Evolutionary conservation across 2,888 invertebrate species (phyloP), one percentile per base, ranked within the genome.

Genomic region (Ophioninae sp.): DNA sequence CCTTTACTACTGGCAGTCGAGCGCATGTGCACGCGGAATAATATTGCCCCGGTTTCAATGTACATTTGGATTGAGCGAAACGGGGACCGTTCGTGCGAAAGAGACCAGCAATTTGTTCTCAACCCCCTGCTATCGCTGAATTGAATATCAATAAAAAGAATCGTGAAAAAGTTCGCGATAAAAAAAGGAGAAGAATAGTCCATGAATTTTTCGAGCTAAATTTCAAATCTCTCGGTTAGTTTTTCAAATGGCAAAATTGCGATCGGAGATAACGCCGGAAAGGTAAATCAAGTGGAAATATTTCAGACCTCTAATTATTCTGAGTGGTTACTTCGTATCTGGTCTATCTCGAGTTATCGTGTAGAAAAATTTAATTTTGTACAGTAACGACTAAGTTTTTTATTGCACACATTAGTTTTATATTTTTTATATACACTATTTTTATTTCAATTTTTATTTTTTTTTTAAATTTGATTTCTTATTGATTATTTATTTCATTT

Each of bases 1-100:
- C 79, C 71, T 71, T 83, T 73, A 73, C 83, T 72, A 79, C 79
- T 73, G 79, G 65, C 23, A 23, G 63, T 37, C 20, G 44, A 71
- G 76, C 67, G 44, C 75, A 51, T 51, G 59, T 75, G 22, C 39
- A 76, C 17, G 61, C 73, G 44, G 17, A 56, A 67, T 67, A 79
- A 71, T 71, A 58, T 74, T 69, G 10, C 51, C 8, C 41, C n/a
- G 30, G 56, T 69, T 74, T 68, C 68, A 59, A 64, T 75, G 74
- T 51, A 74, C 74, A 64, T 75, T 80, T 69, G 10, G 20, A 74
- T n/a, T n/a, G 63, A 20, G 39, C 20, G 51, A 30, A 59, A 71
- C 39, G 13, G 64, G 51, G 73, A 13, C 44, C 20, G 51, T 74
- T 51, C 63, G 51, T 59, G 63, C 41, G 6, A 10, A 74, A 44